phyloP scores from a whole-genome alignment of 2,888 invertebrate genomes.

The Archips xylosteana region DNA sequence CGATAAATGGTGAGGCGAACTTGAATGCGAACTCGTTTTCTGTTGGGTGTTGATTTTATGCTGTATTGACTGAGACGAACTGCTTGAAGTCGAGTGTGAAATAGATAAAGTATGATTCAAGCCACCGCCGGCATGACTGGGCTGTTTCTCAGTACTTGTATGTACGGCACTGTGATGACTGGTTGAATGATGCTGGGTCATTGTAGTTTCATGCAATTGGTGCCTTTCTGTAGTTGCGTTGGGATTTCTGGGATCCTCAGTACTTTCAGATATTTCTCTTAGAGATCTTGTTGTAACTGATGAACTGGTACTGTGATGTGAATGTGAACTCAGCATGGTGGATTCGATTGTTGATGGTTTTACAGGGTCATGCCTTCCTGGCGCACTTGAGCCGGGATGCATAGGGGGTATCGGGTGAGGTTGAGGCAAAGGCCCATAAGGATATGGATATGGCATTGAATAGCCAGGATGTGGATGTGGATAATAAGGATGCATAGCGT shows the following conservation, averaged over 20 bases:
- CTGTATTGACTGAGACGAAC: constrained; percentile 88
- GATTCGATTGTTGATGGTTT: constrained; percentile 86
- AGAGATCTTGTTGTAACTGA: constrained; percentile 89
- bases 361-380: constrained; percentile 80
- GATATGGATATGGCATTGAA: constrained; percentile 89
- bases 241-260: constrained; percentile 78
- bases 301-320: constrained; percentile 88
- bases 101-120: constrained; percentile 87
- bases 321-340: constrained; percentile 88
- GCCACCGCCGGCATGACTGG: constrained; percentile 79
- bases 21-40: constrained; percentile 76
- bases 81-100: constrained; percentile 88
- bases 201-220: constrained; percentile 87
- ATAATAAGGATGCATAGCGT: constrained; percentile 90
- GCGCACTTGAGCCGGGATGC: constrained; percentile 77
- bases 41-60: constrained; percentile 86
- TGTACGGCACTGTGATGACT: constrained; percentile 88
- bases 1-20: constrained; percentile 83
- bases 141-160: constrained; percentile 87
- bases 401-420: constrained; percentile 91
- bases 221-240: constrained; percentile 85
- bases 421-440: constrained; percentile 90
- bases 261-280: constrained; percentile 86
- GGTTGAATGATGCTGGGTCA: constrained; percentile 88
- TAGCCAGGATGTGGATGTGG: constrained; percentile 89